These are phyloP conservation scores for Cerastoderma edule DNA, from an alignment of 2,888 invertebrate genomes.

Conservation along the genomic window DNA sequence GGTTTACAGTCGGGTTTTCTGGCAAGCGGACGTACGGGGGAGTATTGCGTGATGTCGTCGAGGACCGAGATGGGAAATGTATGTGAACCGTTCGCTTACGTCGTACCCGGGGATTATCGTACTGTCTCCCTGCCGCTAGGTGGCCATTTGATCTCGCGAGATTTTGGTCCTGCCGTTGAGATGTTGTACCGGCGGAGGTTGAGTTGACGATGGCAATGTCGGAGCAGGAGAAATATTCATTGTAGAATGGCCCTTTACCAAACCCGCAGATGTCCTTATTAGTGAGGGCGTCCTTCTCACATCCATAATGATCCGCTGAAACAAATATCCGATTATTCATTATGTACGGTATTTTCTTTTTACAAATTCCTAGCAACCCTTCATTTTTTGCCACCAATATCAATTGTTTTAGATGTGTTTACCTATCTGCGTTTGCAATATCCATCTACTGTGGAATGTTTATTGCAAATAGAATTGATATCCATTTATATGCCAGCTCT, in stretches of 20 bases:
- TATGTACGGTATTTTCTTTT: too few relatives aligned
- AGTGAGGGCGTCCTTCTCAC: constrained; percentile 25
- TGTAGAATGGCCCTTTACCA: constrained; percentile 49
- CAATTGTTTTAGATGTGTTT: too few relatives aligned
- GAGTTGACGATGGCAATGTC: constrained; percentile 49
- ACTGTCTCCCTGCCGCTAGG: background rate
- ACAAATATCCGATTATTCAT: background rate
- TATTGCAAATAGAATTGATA: too few relatives aligned
- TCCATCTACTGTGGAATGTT: too few relatives aligned
- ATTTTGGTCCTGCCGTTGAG: too few relatives aligned
- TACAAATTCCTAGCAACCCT: too few relatives aligned
- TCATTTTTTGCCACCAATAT: too few relatives aligned
- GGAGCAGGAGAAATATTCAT: constrained; percentile 54
- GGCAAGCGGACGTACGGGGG: constrained; percentile 3
- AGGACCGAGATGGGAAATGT: background rate
- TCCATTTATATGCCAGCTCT: too few relatives aligned
- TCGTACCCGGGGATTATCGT: background rate
- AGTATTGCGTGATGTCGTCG: background rate
- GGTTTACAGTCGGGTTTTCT: background rate
- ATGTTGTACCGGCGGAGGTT: too few relatives aligned
- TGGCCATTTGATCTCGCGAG: background rate
- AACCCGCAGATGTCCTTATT: constrained; percentile 45
- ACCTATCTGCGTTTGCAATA: too few relatives aligned
- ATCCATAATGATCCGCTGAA: constrained; percentile 59
- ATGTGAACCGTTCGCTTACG: constrained; percentile 11